Percentiles rank a stretch among this genome's conserved stretches.
Evolutionary conservation across 2,113 vertebrate species (phyloP).

Genomic region (Phocoena phocoena): DNA sequence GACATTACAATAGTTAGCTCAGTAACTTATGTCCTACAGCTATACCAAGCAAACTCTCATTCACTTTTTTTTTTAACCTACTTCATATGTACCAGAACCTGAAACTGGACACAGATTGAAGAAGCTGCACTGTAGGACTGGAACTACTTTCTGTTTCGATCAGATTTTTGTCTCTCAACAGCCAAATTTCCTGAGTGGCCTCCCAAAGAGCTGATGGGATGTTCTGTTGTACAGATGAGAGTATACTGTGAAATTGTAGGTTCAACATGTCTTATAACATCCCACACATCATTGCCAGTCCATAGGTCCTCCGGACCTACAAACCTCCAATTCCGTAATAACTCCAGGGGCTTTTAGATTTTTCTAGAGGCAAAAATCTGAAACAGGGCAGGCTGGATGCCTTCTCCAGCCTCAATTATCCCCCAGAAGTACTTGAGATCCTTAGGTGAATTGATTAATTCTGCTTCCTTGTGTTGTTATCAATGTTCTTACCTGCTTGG

Average conservation of each 20-base stretch:
- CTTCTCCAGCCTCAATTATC: not conserved
- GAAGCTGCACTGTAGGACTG: not conserved
- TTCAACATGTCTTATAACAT: not conserved
- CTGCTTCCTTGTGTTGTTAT: constrained; percentile 18
- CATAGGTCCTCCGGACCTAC: not conserved
- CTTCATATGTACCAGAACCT: not conserved
- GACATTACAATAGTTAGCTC: not conserved
- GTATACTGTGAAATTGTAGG: not conserved
- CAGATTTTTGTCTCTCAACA: not conserved
- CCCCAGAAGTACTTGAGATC: not conserved
- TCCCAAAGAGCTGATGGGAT: not conserved
- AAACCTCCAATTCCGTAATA: constrained; percentile 7
- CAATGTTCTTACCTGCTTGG: constrained; percentile 27
- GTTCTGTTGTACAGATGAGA: not conserved
- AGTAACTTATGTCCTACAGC: not conserved
- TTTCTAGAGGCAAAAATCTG: constrained; percentile 17
- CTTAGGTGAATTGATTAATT: constrained; percentile 9
- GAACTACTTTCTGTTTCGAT: not conserved
- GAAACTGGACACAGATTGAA: not conserved
- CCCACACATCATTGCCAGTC: not conserved
- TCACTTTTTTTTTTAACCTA: not conserved
- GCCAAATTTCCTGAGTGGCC: not conserved
- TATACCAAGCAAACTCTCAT: not conserved
- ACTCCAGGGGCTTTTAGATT: not conserved
- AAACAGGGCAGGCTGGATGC: not conserved